Conservation (phyloP, 2,888 invertebrate species). For the Fragum sueziense region DNA sequence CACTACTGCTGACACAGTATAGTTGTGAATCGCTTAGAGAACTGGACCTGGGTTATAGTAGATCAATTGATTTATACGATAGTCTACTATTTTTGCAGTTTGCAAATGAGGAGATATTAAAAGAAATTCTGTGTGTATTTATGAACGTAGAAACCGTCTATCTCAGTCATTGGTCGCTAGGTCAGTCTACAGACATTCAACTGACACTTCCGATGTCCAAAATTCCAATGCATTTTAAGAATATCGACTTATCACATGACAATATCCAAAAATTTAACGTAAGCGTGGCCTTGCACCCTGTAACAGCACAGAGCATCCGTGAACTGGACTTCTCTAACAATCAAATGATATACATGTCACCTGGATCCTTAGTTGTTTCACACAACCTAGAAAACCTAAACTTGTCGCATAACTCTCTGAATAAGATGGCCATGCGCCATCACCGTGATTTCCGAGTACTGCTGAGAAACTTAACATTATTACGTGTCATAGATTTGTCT, state of each 20-base stretch:
- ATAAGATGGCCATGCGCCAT: neutral
- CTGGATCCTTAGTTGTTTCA: neutral
- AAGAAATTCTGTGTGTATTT: neutral
- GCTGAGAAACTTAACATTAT: neutral
- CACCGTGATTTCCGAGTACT: slow-evolving; percentile 3
- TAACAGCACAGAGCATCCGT: neutral
- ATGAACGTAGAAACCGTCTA: neutral
- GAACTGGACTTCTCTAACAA: slow-evolving; percentile 27
- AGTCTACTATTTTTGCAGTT: neutral
- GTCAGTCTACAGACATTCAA: neutral
- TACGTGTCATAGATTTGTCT: slow-evolving; percentile 3
- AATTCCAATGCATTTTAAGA: neutral
- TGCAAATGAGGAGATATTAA: neutral
- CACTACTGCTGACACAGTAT: neutral
- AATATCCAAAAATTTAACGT: slow-evolving; percentile 12
- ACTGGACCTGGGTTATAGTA: neutral
- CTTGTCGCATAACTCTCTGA: slow-evolving; percentile 13
- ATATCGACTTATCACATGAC: slow-evolving; percentile 16
- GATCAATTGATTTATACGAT: slow-evolving; percentile 1
- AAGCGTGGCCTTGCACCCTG: neutral
- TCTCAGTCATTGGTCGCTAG: neutral
- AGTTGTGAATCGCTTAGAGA: slow-evolving; percentile 10
- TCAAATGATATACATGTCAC: slow-evolving; percentile 18
- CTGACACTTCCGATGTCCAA: neutral
- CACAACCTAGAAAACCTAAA: slow-evolving; percentile 7